Percentiles rank a stretch among this genome's conserved stretches.
These are phyloP conservation scores for Dicycla oo DNA, from an alignment of 2,888 invertebrate genomes.

Conservation along the genomic window DNA sequence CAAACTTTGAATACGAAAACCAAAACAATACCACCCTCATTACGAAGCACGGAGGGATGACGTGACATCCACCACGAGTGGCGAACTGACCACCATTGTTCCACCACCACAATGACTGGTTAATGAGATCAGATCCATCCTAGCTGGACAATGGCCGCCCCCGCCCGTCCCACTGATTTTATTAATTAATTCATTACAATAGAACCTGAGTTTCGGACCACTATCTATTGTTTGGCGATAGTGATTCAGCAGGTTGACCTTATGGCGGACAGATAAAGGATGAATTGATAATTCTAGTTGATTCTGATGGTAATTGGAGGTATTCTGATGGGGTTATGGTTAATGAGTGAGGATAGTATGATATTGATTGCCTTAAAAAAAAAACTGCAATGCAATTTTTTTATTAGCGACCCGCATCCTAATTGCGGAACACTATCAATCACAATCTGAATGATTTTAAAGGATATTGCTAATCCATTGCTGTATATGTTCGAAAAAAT, in stretches of 20 bases:
- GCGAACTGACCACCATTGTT: slow-evolving; percentile 80
- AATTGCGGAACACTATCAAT: no score
- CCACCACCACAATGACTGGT: slow-evolving; percentile 87
- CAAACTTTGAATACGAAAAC: slow-evolving; percentile 24
- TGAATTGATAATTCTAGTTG: slow-evolving; percentile 56
- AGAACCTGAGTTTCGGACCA: slow-evolving; percentile 86
- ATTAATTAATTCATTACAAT: slow-evolving; percentile 90
- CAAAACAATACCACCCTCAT: slow-evolving; percentile 57
- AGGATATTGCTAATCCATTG: no score
- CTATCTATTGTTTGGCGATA: slow-evolving; percentile 81
- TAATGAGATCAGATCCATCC: slow-evolving; percentile 90
- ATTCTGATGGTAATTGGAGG: slow-evolving; percentile 55
- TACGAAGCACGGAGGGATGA: slow-evolving; percentile 62
- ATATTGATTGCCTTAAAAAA: background rate
- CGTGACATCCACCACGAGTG: slow-evolving; percentile 74
- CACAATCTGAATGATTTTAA: no score
- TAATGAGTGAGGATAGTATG: background rate
- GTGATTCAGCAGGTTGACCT: slow-evolving; percentile 84
- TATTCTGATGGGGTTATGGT: slow-evolving; percentile 7
- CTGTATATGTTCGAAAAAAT: no score
- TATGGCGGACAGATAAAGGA: slow-evolving; percentile 59
- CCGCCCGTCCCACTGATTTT: slow-evolving; percentile 84
- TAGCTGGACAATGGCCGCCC: slow-evolving; percentile 85
- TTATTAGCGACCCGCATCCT: no score
- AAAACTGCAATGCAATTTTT: background rate